Evolutionary conservation across 2,113 vertebrate species (phyloP), one percentile per base, ranked within the genome.

Genomic region (Thryonomys swinderianus): DNA sequence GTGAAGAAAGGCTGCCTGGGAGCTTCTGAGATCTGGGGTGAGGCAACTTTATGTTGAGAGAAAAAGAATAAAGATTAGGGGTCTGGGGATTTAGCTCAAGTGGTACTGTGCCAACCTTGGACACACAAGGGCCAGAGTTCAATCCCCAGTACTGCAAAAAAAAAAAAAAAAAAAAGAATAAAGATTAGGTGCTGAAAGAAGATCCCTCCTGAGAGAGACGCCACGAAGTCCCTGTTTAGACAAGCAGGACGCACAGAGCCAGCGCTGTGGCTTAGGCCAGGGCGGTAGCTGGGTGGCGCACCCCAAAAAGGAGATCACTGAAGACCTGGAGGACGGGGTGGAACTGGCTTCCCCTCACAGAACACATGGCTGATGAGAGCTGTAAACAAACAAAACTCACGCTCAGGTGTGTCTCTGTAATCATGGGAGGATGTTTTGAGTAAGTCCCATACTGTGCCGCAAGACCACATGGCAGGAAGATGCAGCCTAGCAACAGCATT

Each of bases 391-490:
- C 59, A 86, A 9, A n/a, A 87, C n/a, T 62, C 27, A 74, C 40
- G 62, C 6, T 67, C n/a, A 62, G 73, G 59, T 84, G 48, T n/a
- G 32, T 64, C 88, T 32, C 23, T 74, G 17, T 92, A 83, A 61
- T n/a, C 34, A 34, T 64, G 2, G 66, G 61, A 88, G 62, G 48
- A 13, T 79, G 61, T 78, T 78, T 94, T 85, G 69, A 95, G 23
- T 55, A 82, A 90, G 53, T 85, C 53, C 9, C 84, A 69, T n/a
- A 37, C 9, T 80, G 6, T 69, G 30, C 9, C 83, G 30, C 23
- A 18, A 90, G 53, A 90, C 27, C 59, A 96, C 57, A 95, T 90
- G 78, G 84, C 57, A 93, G 78, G 88, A 81, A 95, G 89, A 76
- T 90, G 66, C 27, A 88, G 93, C 25, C 18, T 81, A 74, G 61